Evolutionary conservation across 2,797 vertebrate species (phyloP), one percentile per base, ranked within the genome.

Genomic region (Hafferia zeledoni): DNA sequence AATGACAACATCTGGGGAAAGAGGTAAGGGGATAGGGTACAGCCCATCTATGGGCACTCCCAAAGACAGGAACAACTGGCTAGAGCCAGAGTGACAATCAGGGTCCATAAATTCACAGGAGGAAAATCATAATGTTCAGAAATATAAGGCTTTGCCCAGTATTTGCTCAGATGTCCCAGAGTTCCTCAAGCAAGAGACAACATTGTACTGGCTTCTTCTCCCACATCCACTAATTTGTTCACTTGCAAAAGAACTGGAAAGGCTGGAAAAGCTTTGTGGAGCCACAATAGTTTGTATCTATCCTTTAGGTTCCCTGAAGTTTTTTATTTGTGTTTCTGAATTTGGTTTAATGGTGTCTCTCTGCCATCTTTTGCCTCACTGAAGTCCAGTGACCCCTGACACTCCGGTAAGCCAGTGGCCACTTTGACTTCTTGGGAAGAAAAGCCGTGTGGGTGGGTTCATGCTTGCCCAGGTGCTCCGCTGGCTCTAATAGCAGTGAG

Each of bases 361-460:
- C 63, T 18, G 69, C 37, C 60, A 41, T 13, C 13, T 87, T 90
- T 19, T 61, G 30, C 47, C 16, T 69, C 59, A 15, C 28, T 61
- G 3, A 79, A 76, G 35, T 43, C 53, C 57, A n/a, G 17, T 10
- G 49, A 44, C 33, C 9, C 41, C 44, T 19, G 37, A 28, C 13
- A 17, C 52, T 72, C 41, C 27, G 50, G 33, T 37, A 71, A 81
- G 28, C 4, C 53, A 55, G 30, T 6, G 18, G 15, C 24, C 23
- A 20, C 23, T 70, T 89, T 61, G 43, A 23, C 12, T 33, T 30
- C 37, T 44, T 23, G 27, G 37, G 55, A 52, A 78, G 44, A 37
- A 75, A 70, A 77, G 6, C 0, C 1, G 0, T 1, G 7, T n/a
- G 25, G 23, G 16, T 19, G 12, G 22, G 9, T 47, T 25, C 55